A percentile compares a stretch with the other conserved stretches of the same genome.
These are phyloP conservation scores for Orius insidiosus DNA, from an alignment of 1,140 invertebrate species.

Conservation along the genomic window DNA sequence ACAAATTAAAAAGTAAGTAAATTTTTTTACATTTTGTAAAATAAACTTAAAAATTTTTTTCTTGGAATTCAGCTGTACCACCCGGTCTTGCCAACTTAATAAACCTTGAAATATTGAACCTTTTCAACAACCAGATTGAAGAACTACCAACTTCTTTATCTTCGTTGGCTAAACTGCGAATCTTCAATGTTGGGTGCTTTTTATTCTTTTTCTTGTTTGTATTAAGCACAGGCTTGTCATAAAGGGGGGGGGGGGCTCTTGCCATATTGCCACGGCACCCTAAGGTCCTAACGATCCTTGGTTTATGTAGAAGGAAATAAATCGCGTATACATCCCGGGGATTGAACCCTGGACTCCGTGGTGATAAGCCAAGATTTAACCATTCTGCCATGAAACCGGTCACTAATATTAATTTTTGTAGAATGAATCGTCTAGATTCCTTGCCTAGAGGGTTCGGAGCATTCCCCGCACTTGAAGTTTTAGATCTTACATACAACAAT, in stretches of 20 bases:
- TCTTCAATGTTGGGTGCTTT: slow-evolving; percentile 74
- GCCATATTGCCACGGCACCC: too few species aligned
- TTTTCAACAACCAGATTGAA: slow-evolving; percentile 91
- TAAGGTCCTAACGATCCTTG: too few species aligned
- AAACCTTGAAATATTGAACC: slow-evolving; percentile 91
- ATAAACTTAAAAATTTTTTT: too few species aligned
- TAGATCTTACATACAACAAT: slow-evolving; percentile 98
- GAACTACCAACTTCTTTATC: slow-evolving; percentile 88
- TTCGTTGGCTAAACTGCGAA: slow-evolving; percentile 83
- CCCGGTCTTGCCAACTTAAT: slow-evolving; percentile 78
- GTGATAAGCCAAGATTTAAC: too few species aligned
- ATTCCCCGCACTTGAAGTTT: slow-evolving; percentile 85
- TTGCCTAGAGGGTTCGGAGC: slow-evolving; percentile 92
- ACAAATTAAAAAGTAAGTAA: slow-evolving; percentile 60
- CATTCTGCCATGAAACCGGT: too few species aligned
- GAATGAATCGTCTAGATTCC: slow-evolving; percentile 63
- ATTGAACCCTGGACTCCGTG: too few species aligned
- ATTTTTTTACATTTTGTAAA: too few species aligned
- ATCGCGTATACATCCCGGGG: too few species aligned
- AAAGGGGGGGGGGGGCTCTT: too few species aligned
- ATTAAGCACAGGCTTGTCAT: too few species aligned
- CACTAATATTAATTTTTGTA: slow-evolving; percentile 23
- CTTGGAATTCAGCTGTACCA: slow-evolving; percentile 68
- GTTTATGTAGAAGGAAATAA: too few species aligned
- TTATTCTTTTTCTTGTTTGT: too few species aligned